phyloP scores from a whole-genome alignment of 2,888 invertebrate species.

The Ashinkailepas kermadecensis region DNA sequence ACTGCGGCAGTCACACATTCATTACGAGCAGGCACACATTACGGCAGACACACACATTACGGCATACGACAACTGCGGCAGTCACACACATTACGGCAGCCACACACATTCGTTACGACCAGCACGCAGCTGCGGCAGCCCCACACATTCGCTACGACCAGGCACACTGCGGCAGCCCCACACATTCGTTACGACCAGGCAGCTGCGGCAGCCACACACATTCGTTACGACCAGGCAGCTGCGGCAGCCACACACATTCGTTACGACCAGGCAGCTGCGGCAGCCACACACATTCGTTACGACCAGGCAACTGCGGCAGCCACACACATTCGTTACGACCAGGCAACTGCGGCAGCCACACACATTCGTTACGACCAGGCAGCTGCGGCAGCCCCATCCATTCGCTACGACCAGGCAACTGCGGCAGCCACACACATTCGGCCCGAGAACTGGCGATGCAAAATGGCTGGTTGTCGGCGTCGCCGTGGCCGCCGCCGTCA shows the following conservation, averaged over 20 bases:
- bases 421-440: not conserved
- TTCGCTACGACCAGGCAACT: not conserved
- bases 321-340: slow-evolving; percentile 6
- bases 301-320: too few relatives aligned
- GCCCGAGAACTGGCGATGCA: not conserved
- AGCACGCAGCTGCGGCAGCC: not conserved
- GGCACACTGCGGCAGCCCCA: too few relatives aligned
- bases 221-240: not conserved
- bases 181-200: not conserved
- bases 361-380: not conserved
- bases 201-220: too few relatives aligned
- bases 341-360: too few relatives aligned
- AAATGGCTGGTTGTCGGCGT: not conserved
- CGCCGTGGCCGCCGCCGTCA: too few relatives aligned
- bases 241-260: too few relatives aligned
- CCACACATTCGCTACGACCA: not conserved
- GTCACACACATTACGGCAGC: not conserved
- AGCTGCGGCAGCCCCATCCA: too few relatives aligned
- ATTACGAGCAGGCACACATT: too few relatives aligned
- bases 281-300: too few relatives aligned
- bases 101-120: not conserved
- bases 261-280: not conserved
- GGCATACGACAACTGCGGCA: too few relatives aligned
- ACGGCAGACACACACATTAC: not conserved
- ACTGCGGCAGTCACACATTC: not conserved